Evolutionary conservation across 1,140 invertebrate species (phyloP).

Genomic region (Ericerus pela): DNA sequence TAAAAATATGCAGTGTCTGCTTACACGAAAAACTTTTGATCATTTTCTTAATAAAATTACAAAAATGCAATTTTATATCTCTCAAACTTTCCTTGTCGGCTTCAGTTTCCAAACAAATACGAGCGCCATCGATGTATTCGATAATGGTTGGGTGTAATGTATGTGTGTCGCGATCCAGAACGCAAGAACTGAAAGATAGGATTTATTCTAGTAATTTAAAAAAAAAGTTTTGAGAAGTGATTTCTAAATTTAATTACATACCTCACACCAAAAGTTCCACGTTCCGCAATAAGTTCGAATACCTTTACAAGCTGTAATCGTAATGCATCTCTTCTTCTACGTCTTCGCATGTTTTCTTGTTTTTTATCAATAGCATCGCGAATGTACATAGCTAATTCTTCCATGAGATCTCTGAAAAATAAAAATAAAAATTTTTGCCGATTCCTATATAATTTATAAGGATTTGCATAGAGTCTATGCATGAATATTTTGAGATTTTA

Average conservation of each 20-base stretch:
- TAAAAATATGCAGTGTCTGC: conserved; percentile 27
- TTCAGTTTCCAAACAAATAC: conserved; percentile 80
- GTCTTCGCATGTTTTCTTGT: conserved; percentile 84
- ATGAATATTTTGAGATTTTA: background rate
- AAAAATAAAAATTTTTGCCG: conserved; percentile 9
- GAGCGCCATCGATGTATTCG: conserved; percentile 88
- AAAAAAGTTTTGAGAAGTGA: no score
- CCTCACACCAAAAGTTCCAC: conserved; percentile 81
- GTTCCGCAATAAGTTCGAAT: conserved; percentile 79
- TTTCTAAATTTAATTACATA: no score
- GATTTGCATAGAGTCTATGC: background rate
- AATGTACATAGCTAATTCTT: conserved; percentile 79
- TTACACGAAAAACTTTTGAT: conserved; percentile 79
- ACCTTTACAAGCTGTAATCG: conserved; percentile 79
- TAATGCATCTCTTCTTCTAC: conserved; percentile 79
- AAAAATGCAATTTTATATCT: conserved; percentile 84
- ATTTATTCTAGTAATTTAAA: conserved; percentile 4
- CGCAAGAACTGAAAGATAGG: conserved; percentile 46
- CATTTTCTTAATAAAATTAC: conserved; percentile 83
- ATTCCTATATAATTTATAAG: background rate
- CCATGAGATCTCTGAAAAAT: conserved; percentile 76
- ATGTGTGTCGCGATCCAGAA: conserved; percentile 66
- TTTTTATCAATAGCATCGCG: conserved; percentile 95
- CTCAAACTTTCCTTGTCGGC: conserved; percentile 69
- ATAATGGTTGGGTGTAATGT: conserved; percentile 73